Percentiles rank a stretch among this genome's conserved stretches.
Conservation (phyloP, 53 echinoderm and acorn worm genomes). For the Patiria pectinifera region DNA sequence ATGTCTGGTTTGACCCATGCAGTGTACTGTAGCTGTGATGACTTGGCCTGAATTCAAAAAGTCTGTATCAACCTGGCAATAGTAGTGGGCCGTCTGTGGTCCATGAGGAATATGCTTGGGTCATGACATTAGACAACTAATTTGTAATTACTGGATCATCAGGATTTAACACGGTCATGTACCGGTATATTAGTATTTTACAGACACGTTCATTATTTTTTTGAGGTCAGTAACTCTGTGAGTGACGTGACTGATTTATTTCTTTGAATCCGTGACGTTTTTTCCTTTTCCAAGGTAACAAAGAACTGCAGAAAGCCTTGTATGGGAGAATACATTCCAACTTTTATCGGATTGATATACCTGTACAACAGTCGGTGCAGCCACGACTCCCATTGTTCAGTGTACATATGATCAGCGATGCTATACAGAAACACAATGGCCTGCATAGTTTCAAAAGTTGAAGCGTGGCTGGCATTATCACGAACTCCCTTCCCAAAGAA, state of each 20-base stretch:
- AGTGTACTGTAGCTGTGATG: too few species aligned
- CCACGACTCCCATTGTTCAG: neutral
- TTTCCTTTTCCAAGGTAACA: neutral
- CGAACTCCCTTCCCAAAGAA: neutral
- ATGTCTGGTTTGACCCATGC: too few species aligned
- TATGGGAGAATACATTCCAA: neutral
- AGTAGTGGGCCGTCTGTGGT: too few species aligned
- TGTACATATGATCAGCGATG: neutral
- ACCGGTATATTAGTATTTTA: neutral
- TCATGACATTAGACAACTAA: neutral
- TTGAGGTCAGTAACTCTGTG: neutral
- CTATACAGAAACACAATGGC: neutral
- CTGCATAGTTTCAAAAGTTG: neutral
- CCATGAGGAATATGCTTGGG: neutral
- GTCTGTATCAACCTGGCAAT: too few species aligned
- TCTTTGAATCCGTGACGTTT: neutral
- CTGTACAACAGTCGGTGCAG: neutral
- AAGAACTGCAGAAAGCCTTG: neutral
- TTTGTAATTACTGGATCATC: constrained; percentile 13
- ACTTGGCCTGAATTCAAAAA: too few species aligned
- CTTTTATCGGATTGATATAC: neutral
- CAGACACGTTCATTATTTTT: neutral
- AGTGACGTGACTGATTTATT: neutral
- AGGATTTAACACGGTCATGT: neutral
- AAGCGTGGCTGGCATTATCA: neutral